Base-by-base conservation (phyloP, 1,140 invertebrate genomes). In the Phortica variegata region DNA sequence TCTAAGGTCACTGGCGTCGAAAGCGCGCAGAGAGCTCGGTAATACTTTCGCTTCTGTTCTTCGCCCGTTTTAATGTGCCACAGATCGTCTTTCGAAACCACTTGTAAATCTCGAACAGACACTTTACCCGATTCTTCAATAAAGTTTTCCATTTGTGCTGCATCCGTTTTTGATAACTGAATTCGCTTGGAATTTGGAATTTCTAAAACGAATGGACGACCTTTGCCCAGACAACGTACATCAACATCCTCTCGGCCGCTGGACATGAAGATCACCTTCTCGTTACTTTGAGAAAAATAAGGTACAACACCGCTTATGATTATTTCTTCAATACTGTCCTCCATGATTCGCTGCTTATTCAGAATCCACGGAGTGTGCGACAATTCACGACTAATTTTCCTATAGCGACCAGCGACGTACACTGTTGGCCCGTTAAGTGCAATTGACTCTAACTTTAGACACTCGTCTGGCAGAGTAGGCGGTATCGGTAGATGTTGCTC, bases 331-430 rank as follows among this genome's bases (percentile, higher is more conserved):
- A 98, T 89, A 1, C 94, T 97, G 17, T 84, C 84, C 54, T 89
- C 87, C 77, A 89, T 84, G 55, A 88, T 86, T 47, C 87, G 82
- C 53, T 85, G 82, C 0, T 92, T 93, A 58, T 91, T 84, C 34
- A 97, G 78, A 17, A 96, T 73, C 95, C 95, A 98, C 0, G 95
- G 94, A 1, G 94, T 96, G 79, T 98, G 96, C 44, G 90, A 89
- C 6, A 98, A 75, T 51, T 84, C 80, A 41, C 95, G 81, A 13
- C 88, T 91, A 65, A 87, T 85, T 77, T 98, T 98, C 49, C 87
- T 85, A 73, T 98, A 98, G 20, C 92, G 78, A 36, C 85, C 84
- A 56, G 85, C 84, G 42, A 87, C 70, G 63, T 78, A 86, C 32
- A 85, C 71, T 39, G 82, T 78, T 31, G 78, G 79, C 31, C 83